phyloP scores from a whole-genome alignment of 2,888 invertebrate genomes.

The Eristalis pertinax region DNA sequence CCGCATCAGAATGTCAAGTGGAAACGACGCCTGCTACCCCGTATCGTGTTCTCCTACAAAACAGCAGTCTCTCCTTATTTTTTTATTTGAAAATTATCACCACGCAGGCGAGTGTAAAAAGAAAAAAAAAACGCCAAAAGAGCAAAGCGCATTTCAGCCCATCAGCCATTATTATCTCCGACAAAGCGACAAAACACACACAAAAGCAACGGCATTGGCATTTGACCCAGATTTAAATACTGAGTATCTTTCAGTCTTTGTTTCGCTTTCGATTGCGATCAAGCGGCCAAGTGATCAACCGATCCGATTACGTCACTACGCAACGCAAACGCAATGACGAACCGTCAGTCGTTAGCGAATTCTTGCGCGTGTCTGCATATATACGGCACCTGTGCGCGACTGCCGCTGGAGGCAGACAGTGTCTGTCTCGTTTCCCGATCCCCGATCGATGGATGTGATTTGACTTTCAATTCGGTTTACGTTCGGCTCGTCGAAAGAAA shows the following conservation, averaged over 20 bases:
- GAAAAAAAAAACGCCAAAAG: not conserved
- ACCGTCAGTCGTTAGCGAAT: not conserved
- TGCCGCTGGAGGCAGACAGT: slow-evolving; percentile 11
- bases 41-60: not conserved
- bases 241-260: not conserved
- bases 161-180: not conserved
- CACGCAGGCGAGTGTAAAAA: not conserved
- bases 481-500: slow-evolving; percentile 24
- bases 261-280: not conserved
- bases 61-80: not conserved
- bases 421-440: slow-evolving; percentile 10
- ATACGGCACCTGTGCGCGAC: too few species aligned
- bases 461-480: slow-evolving; percentile 54
- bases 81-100: not conserved
- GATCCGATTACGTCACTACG: slow-evolving; percentile 13
- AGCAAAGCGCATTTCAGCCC: not conserved
- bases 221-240: slow-evolving; percentile 45
- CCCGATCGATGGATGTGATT: slow-evolving; percentile 42
- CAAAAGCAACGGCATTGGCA: slow-evolving; percentile 5
- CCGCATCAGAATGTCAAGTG: not conserved
- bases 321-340: not conserved
- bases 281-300: not conserved
- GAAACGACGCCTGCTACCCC: too few species aligned
- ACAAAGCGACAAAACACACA: not conserved
- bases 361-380: not conserved